Percentiles rank a stretch among this genome's conserved stretches.
These are phyloP conservation scores for Aethes cnicana DNA, from an alignment of 2,888 invertebrate species.

Conservation along the genomic window DNA sequence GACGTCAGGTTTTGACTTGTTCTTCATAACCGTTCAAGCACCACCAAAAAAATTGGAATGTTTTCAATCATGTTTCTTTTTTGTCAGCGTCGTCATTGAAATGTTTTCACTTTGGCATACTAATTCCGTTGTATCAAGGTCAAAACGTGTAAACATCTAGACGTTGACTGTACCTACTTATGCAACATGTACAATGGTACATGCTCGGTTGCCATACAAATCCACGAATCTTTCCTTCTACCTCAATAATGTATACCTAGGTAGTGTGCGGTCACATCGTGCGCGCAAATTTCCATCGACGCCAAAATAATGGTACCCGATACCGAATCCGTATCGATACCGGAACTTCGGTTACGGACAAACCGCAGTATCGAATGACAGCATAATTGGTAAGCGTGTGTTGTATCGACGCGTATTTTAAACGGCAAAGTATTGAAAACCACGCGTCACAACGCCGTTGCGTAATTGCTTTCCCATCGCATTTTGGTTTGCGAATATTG, in stretches of 20 bases:
- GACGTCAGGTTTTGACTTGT: too few species aligned
- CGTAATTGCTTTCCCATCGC: background rate
- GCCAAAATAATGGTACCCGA: slow-evolving; percentile 22
- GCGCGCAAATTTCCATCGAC: slow-evolving; percentile 31
- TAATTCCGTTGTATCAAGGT: too few species aligned
- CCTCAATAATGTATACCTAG: background rate
- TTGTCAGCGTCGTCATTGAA: too few species aligned
- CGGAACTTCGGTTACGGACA: slow-evolving; percentile 36
- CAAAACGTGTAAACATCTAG: too few species aligned
- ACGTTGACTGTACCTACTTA: too few species aligned
- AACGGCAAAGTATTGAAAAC: slow-evolving; percentile 6
- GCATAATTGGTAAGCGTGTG: slow-evolving; percentile 33
- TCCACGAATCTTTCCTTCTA: background rate
- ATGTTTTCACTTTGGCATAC: too few species aligned
- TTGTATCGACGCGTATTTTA: slow-evolving; percentile 8
- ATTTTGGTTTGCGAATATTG: background rate
- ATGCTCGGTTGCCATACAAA: too few species aligned
- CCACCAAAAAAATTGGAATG: too few species aligned
- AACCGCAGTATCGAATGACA: slow-evolving; percentile 33
- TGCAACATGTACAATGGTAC: too few species aligned
- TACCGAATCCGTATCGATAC: slow-evolving; percentile 27
- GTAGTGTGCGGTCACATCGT: slow-evolving; percentile 2
- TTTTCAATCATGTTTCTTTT: too few species aligned
- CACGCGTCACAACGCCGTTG: background rate
- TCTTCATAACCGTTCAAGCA: too few species aligned